A percentile compares a stretch with the other conserved stretches of the same genome.
Evolutionary conservation across 2,888 invertebrate genomes (phyloP).

Genomic region (Opisthograptis luteolata): DNA sequence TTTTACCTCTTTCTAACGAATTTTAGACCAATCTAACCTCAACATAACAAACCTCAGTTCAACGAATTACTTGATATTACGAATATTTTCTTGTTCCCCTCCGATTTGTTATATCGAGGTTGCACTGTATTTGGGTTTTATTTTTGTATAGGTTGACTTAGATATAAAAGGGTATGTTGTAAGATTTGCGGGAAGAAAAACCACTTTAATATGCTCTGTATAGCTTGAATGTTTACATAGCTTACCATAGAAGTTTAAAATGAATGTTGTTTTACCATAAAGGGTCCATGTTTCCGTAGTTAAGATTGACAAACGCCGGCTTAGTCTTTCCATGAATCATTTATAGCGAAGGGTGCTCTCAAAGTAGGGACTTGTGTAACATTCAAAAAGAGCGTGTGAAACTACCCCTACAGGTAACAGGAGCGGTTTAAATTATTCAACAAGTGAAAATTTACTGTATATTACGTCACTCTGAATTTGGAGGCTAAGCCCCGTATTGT

Average conservation of each 20-base stretch:
- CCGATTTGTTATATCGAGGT: too few relatives aligned
- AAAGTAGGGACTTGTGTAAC: conserved; percentile 53
- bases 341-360: conserved; percentile 48
- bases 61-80: too few relatives aligned
- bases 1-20: too few relatives aligned
- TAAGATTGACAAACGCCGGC: conserved; percentile 26
- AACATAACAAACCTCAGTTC: too few relatives aligned
- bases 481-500: conserved; percentile 12
- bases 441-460: conserved; percentile 40
- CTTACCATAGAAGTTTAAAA: neutral
- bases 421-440: conserved; percentile 42
- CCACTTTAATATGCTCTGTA: neutral
- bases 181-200: neutral
- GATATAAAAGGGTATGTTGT: too few relatives aligned
- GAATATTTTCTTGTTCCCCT: too few relatives aligned
- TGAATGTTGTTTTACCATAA: conserved; percentile 1
- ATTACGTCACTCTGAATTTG: conserved; percentile 31
- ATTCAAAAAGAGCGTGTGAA: conserved; percentile 48
- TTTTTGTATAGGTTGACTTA: neutral
- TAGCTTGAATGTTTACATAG: neutral
- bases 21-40: too few relatives aligned
- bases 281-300: neutral
- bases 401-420: conserved; percentile 35
- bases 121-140: too few relatives aligned
- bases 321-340: conserved; percentile 57